Percentiles rank a stretch among this genome's conserved stretches.
These are phyloP conservation scores for Aspidiotus rigidus DNA, from an alignment of 2,888 invertebrate genomes.

Conservation along the genomic window DNA sequence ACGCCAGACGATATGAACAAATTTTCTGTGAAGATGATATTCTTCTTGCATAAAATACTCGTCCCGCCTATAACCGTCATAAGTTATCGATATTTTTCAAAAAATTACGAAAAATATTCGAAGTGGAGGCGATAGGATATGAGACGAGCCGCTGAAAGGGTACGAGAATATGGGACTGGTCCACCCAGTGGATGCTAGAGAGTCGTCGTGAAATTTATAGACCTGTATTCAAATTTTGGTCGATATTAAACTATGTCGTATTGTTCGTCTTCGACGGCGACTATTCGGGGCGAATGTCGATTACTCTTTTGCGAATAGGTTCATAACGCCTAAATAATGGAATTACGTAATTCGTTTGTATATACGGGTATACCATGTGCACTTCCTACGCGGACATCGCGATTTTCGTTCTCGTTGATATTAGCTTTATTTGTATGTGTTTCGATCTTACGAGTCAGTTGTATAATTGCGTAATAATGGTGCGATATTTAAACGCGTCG, in stretches of 20 bases:
- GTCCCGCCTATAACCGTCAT: not conserved
- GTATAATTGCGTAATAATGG: conserved; percentile 1
- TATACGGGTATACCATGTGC: not conserved
- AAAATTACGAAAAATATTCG: not conserved
- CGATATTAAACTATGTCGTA: not conserved
- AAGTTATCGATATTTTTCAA: not conserved
- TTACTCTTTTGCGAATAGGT: not conserved
- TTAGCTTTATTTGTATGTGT: not conserved
- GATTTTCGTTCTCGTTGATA: not conserved
- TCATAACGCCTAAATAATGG: not conserved
- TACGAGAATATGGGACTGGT: not conserved
- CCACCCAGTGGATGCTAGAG: not conserved
- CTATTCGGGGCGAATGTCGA: not conserved
- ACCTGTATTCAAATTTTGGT: not conserved
- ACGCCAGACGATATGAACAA: not conserved
- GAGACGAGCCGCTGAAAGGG: no score
- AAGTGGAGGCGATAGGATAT: not conserved
- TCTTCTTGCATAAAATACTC: no score
- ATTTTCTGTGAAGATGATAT: not conserved
- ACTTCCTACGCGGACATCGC: conserved; percentile 2
- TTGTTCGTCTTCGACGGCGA: not conserved
- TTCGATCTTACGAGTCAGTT: not conserved
- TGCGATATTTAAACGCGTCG: not conserved
- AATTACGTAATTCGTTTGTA: not conserved
- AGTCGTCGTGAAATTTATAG: not conserved